Evolutionary conservation across 2,888 invertebrate species (phyloP), one percentile per base, ranked within the genome.

Genomic region (Zootermopsis nevadensis): DNA sequence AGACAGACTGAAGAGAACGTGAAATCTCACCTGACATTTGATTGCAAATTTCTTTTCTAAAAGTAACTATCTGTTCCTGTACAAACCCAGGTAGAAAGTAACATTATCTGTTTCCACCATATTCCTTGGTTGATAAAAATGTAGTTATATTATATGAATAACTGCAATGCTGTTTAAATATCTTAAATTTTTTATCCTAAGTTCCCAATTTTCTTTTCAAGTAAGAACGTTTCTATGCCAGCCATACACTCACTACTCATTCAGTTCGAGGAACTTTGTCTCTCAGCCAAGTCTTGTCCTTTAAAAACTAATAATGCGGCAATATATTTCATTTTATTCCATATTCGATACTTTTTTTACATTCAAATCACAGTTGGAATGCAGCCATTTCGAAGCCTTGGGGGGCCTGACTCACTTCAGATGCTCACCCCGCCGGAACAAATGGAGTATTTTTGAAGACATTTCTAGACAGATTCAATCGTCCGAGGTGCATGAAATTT

Each of bases 281-380:
- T 35, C 31, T 33, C 19, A 22, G 33, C 22, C 33, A n/a, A 35
- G 2, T 42, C 42, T 35, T 72, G 19, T 48, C 69, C 53, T 48
- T 72, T 72, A 81, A 81, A 81, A 81, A 81, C 81, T 72, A 81
- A 81, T 81, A 81, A 81, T 72, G 81, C 33, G 6, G 67, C 72
- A 38, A 81, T 81, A 81, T 72, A 81, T 81, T 81, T 72, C 53
- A 48, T 72, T 81, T 81, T 81, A 60, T 81, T 81, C 35, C 69
- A 81, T n/a, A 81, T 48, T 74, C 33, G 77, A 77, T 77, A 77
- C 77, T 77, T 48, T 76, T 72, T 76, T 38, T 42, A 76, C 76
- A 76, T 76, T 76, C 76, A 76, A 76, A 76, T 38, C 38, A 27
- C 38, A n/a, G 38, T 30, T 77, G 48, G 77, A 77, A 77, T 48